Base-by-base conservation (phyloP, 2,888 invertebrate species). In the Ichneumoninae sp. region DNA sequence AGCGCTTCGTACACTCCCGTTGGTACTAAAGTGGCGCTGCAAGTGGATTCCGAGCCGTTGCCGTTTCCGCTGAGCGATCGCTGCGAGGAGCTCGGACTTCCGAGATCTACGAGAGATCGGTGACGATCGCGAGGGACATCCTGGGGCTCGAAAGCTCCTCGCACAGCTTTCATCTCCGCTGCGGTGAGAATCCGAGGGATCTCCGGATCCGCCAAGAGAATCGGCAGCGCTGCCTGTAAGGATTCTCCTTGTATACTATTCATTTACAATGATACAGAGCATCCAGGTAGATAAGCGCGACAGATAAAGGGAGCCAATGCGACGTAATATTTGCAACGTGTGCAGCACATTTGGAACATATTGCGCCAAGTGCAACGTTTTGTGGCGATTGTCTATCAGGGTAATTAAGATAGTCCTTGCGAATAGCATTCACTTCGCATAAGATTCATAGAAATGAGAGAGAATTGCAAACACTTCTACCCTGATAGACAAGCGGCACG, bases 201-300 rank as follows among this genome's bases (percentile, higher is more conserved):
- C 0, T 82, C 76, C 2, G 76, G 40, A 80, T 85, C 80, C 6
- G 26, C 54, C 44, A 82, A n/a, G 50, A 85, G 47, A 62, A 80
- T 68, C 36, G 79, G 76, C 62, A 85, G 62, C 19, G 85, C 72
- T 47, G 85, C 85, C 85, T 85, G n/a, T 52, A 70, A 70, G n/a
- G 2, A 13, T 47, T 16, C n/a, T 75, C 33, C 7, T 52, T 13
- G 5, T 65, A 36, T 3, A 19, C 22, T 16, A 13, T 60, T 54
- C 0, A 44, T 65, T 65, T 47, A 26, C 10, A 19, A 62, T 30
- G 1, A 52, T 13, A 13, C 2, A 26, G 26, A 26, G 26, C 26
- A 33, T 6, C 1, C 33, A 33, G 33, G 6, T 33, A 33, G 0
- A 33, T 33, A 33, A 33, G 33, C 33, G 33, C 33, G 33, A 33